phyloP scores from a whole-genome alignment of 2,888 invertebrate genomes.

The Eupithecia abbreviata region DNA sequence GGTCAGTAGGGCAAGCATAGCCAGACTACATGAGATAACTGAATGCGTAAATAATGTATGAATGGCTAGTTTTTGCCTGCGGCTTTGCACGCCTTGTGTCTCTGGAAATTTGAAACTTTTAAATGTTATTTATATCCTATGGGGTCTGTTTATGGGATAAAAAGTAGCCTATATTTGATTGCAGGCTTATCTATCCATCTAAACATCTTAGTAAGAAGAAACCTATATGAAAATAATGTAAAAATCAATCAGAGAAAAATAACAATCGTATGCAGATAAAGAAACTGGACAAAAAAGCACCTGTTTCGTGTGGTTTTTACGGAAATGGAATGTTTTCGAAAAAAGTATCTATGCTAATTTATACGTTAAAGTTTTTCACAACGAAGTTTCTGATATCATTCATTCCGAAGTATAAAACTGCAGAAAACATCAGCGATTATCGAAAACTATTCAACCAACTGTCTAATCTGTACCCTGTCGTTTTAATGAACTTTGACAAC shows the following conservation, averaged over 20 bases:
- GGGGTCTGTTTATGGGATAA: too few species aligned
- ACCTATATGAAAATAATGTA: too few species aligned
- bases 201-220: too few species aligned
- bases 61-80: neutral
- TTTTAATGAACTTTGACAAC: conserved; percentile 4
- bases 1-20: neutral
- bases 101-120: too few species aligned
- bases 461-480: neutral
- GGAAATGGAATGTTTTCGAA: neutral
- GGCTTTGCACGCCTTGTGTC: too few species aligned
- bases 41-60: neutral
- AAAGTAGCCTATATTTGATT: too few species aligned
- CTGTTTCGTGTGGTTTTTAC: neutral
- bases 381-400: neutral
- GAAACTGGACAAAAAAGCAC: neutral
- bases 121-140: too few species aligned
- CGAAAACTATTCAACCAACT: neutral
- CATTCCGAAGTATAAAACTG: neutral
- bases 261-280: neutral
- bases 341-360: neutral
- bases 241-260: too few species aligned
- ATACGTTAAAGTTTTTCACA: neutral
- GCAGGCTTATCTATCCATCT: too few species aligned
- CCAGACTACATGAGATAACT: neutral
- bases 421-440: neutral